Evolutionary conservation across 2,113 vertebrate species (phyloP), one percentile per base, ranked within the genome.

Genomic region (Actenoides lindsayi): DNA sequence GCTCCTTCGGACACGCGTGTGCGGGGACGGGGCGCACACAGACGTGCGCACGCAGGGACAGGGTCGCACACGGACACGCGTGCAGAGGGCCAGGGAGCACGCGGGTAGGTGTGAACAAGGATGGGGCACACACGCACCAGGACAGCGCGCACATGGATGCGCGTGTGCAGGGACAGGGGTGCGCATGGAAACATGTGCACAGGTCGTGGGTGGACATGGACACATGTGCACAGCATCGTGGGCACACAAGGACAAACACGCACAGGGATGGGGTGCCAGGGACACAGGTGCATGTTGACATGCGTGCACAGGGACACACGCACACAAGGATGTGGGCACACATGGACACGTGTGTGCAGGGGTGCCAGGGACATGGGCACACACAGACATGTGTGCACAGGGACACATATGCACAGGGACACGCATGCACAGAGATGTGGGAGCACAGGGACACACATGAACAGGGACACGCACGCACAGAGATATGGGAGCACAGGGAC

Each of bases 1-100:
- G 3, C 4, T 3, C 7, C 9, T 8, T 33, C 1, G 6, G 21
- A 10, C 4, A 8, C 0, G 17, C 51, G 42, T 0, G 10, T 35
- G 9, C 25, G 6, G 0, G 46, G 39, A 39, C 41, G 8, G 1
- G 48, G 23, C 5, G 7, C 28, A 16, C 4, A 16, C 19, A 9
- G 19, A 64, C 10, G 5, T 0, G 10, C 41, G 17, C 5, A 20
- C 19, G 18, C 23, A 5, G 1, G 5, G 51, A 16, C 35, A 21
- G 1, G 23, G 23, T 11, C 5, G 48, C 57, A 57, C 35, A 37
- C 10, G 33, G 20, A 39, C 60, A 62, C 10, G 60, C n/a, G n/a
- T 24, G 21, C 50, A 37, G 20, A 35, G n/a, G n/a, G 54, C 31
- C 16, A 31, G 54, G 28, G 54, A 30, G 30, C 30, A 56, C 28